Percentiles rank a stretch among this genome's conserved stretches.
phyloP scores from a whole-genome alignment of 2,888 invertebrate species.

The Chelonus formosanus region DNA sequence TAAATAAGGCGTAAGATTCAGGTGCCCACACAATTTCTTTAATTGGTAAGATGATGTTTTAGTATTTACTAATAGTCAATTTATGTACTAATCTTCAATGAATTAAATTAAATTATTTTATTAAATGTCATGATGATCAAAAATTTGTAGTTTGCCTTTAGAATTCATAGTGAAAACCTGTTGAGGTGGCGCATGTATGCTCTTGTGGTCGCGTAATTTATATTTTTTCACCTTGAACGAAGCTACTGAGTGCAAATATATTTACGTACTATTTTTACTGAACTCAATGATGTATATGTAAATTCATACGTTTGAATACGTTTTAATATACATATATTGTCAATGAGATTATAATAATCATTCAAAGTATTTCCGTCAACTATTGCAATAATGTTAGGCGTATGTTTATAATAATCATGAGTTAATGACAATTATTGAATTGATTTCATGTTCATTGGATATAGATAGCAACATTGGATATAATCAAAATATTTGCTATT shows the following conservation, averaged over 20 bases:
- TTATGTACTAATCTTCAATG: not conserved
- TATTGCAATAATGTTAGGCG: too few species aligned
- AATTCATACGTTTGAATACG: not conserved
- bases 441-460: too few species aligned
- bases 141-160: too few species aligned
- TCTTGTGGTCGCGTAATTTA: constrained; percentile 12
- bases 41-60: not conserved
- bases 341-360: not conserved
- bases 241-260: constrained; percentile 21
- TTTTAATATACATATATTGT: not conserved
- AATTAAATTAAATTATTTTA: too few species aligned
- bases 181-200: constrained; percentile 37
- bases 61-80: not conserved
- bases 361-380: not conserved
- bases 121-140: too few species aligned
- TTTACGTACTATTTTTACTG: constrained; percentile 40
- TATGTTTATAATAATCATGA: too few species aligned
- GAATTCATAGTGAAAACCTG: constrained; percentile 37
- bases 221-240: constrained; percentile 40
- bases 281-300: constrained; percentile 36
- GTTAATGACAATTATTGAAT: too few species aligned
- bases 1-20: constrained; percentile 8
- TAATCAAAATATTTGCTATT: too few species aligned
- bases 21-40: constrained; percentile 1
- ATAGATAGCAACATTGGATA: too few species aligned